A percentile compares a stretch with the other conserved stretches of the same genome.
phyloP scores from a whole-genome alignment of 2,888 invertebrate genomes.

The Noctua janthe region DNA sequence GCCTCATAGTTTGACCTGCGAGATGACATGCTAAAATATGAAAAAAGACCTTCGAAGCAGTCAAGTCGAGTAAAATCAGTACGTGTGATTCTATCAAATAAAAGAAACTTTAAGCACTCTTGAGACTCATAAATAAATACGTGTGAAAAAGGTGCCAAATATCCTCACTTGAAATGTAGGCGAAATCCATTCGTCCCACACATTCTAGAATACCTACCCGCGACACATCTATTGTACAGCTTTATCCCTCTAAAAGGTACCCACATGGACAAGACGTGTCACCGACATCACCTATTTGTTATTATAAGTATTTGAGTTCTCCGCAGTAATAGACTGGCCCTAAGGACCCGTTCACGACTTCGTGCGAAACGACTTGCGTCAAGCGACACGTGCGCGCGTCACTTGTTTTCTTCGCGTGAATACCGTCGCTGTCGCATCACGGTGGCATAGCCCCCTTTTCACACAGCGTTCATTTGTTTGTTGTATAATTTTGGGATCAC shows the following conservation, averaged over 20 bases:
- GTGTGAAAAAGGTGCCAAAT: background rate
- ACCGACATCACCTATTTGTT: constrained; percentile 26
- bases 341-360: background rate
- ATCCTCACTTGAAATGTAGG: background rate
- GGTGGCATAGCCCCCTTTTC: too few species aligned
- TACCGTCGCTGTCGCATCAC: too few species aligned
- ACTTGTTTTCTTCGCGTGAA: too few species aligned
- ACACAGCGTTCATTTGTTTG: too few species aligned
- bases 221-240: background rate
- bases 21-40: too few species aligned
- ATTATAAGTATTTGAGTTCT: constrained; percentile 26
- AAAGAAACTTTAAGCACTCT: background rate
- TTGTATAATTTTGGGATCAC: too few species aligned
- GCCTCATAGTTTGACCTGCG: too few species aligned
- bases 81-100: background rate
- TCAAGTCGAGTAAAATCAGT: background rate
- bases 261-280: background rate
- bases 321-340: constrained; percentile 25
- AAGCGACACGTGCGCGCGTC: background rate
- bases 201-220: background rate
- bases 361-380: background rate
- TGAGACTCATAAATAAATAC: background rate
- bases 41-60: too few species aligned
- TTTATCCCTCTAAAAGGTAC: constrained; percentile 15
- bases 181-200: background rate